phyloP scores from a whole-genome alignment of 2,888 invertebrate genomes.

The Deroplatys truncata region DNA sequence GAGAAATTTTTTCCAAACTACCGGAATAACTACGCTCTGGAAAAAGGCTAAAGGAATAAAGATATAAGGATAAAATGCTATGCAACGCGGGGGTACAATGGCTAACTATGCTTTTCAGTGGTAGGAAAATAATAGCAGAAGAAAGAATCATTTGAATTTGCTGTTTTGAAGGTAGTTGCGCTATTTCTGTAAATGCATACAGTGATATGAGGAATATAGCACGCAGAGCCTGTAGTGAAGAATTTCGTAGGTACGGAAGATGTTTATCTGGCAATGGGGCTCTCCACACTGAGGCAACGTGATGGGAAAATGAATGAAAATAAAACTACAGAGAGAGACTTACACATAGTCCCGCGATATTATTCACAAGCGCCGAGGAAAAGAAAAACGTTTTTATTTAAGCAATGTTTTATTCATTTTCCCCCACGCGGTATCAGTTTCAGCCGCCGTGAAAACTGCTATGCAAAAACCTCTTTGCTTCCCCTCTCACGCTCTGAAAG shows the following conservation, averaged over 20 bases:
- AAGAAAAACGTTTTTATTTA: background rate
- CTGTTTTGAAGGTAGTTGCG: no score
- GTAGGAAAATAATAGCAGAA: background rate
- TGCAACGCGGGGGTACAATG: background rate
- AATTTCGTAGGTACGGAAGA: background rate
- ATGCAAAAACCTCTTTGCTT: background rate
- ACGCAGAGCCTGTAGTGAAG: background rate
- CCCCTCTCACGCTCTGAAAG: background rate
- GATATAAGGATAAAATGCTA: background rate
- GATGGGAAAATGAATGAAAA: background rate
- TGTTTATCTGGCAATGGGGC: background rate
- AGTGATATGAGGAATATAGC: background rate
- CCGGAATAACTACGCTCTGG: background rate
- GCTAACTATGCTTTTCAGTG: background rate
- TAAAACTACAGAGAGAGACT: background rate
- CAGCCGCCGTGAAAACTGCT: background rate
- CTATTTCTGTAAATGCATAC: background rate
- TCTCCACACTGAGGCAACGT: background rate
- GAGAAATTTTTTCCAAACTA: background rate
- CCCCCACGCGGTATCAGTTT: background rate
- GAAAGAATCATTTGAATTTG: no score
- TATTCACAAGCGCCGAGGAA: background rate
- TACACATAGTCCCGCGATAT: background rate
- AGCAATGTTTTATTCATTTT: background rate
- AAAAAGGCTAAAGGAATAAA: background rate